A percentile compares a stretch with the other conserved stretches of the same genome.
Conservation (phyloP, 2,797 vertebrate genomes). For the Mareca strepera region DNA sequence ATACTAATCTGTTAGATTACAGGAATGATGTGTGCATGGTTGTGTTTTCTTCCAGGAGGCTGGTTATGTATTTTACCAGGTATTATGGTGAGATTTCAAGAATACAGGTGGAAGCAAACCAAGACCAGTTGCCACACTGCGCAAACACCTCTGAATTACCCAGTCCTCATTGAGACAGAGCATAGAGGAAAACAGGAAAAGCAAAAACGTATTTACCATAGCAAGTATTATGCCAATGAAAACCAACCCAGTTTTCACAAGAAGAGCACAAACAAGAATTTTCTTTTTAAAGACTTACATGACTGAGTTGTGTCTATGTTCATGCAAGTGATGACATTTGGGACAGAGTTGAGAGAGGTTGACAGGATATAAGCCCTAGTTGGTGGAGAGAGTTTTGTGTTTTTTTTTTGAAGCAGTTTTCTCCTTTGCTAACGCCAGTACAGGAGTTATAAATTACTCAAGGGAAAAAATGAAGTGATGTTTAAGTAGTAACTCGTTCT, state of each 20-base stretch:
- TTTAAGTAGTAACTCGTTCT: background rate
- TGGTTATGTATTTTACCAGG: background rate
- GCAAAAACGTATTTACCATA: background rate
- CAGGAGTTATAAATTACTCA: background rate
- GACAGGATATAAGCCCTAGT: background rate
- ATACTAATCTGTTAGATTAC: background rate
- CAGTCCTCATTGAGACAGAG: accelerated
- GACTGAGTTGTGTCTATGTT: accelerated
- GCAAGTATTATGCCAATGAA: background rate
- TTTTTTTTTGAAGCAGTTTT: background rate
- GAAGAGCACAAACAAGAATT: background rate
- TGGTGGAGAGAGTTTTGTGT: background rate
- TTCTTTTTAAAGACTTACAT: background rate
- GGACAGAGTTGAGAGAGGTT: background rate
- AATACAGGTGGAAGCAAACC: background rate
- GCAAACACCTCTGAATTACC: background rate
- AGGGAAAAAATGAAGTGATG: background rate
- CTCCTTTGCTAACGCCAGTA: background rate
- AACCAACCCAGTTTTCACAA: background rate
- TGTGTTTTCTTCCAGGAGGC: background rate
- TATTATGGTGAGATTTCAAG: background rate
- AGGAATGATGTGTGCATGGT: background rate
- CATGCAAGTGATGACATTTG: accelerated
- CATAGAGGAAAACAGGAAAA: accelerated
- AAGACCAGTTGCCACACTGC: background rate